phyloP scores from a whole-genome alignment of 2,888 invertebrate species.

The Hirtodrosophila cameraria region DNA sequence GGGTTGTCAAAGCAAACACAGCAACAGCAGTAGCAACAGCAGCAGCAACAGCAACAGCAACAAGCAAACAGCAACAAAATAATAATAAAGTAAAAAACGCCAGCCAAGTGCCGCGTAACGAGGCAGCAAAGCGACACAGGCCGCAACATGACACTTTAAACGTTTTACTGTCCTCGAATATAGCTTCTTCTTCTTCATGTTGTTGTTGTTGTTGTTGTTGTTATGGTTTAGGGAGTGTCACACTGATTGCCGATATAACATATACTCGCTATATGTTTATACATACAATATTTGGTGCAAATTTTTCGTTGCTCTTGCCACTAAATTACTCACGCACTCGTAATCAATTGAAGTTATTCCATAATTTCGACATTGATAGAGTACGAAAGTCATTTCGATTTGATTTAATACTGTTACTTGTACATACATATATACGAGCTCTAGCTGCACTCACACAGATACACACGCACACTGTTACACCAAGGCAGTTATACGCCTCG shows the following conservation, averaged over 20 bases:
- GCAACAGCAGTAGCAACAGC: conserved; percentile 11
- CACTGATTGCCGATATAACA: conserved; percentile 51
- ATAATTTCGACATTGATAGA: conserved; percentile 75
- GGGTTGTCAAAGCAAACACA: conserved; percentile 78
- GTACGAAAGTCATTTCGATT: conserved; percentile 75
- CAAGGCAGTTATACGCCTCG: conserved; percentile 74
- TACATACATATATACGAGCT: conserved; percentile 4
- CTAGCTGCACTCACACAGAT: conserved; percentile 6
- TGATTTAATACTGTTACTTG: conserved; percentile 64
- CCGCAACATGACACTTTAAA: conserved; percentile 73
- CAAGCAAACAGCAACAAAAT: conserved; percentile 50
- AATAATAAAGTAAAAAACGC: conserved; percentile 69
- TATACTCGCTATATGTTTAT: not conserved
- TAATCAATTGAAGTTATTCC: conserved; percentile 77
- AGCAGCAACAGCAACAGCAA: conserved; percentile 1
- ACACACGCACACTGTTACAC: conserved; percentile 19
- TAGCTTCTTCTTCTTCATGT: no score
- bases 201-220: no score
- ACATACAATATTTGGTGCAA: not conserved
- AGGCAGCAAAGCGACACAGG: conserved; percentile 54
- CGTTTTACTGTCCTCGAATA: conserved; percentile 63
- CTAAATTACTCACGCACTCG: conserved; percentile 64
- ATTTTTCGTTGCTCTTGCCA: conserved; percentile 8
- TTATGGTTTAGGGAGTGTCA: conserved; percentile 7
- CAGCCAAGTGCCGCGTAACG: conserved; percentile 56